These are phyloP conservation scores for Ptiloglossa arizonensis DNA, from an alignment of 1,140 invertebrate genomes.

Conservation along the genomic window DNA sequence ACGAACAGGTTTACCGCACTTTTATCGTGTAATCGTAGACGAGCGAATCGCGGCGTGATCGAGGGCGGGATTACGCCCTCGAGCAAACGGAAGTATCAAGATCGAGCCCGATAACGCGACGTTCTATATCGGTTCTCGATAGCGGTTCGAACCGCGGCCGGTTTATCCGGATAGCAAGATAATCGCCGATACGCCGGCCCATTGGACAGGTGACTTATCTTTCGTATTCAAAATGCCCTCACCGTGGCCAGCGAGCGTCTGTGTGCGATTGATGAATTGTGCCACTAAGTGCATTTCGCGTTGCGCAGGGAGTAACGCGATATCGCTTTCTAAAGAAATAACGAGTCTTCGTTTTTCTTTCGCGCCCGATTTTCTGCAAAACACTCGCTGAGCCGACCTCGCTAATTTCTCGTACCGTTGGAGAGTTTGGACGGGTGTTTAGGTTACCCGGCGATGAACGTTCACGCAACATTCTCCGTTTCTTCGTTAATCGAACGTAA, in stretches of 20 bases:
- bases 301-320: slow-evolving; percentile 26
- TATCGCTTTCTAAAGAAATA: slow-evolving; percentile 46
- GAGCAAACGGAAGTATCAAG: slow-evolving; percentile 68
- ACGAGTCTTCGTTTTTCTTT: background rate
- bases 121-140: slow-evolving; percentile 75
- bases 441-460: too few species aligned
- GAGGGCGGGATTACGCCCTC: slow-evolving; percentile 66
- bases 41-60: slow-evolving; percentile 64
- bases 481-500: too few species aligned
- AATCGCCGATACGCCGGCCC: slow-evolving; percentile 73
- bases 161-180: slow-evolving; percentile 78
- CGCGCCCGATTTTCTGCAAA: too few species aligned
- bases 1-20: slow-evolving; percentile 65
- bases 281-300: slow-evolving; percentile 43
- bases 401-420: too few species aligned
- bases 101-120: slow-evolving; percentile 58
- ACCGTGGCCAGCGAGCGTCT: slow-evolving; percentile 1
- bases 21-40: slow-evolving; percentile 69
- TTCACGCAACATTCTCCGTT: too few species aligned
- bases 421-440: too few species aligned
- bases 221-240: slow-evolving; percentile 73
- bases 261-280: slow-evolving; percentile 46
- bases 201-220: slow-evolving; percentile 78
- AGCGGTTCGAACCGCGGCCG: slow-evolving; percentile 68
- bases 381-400: too few species aligned